Evolutionary conservation across 2,888 invertebrate species (phyloP), one percentile per base, ranked within the genome.

Genomic region (Tanypteryx hageni): DNA sequence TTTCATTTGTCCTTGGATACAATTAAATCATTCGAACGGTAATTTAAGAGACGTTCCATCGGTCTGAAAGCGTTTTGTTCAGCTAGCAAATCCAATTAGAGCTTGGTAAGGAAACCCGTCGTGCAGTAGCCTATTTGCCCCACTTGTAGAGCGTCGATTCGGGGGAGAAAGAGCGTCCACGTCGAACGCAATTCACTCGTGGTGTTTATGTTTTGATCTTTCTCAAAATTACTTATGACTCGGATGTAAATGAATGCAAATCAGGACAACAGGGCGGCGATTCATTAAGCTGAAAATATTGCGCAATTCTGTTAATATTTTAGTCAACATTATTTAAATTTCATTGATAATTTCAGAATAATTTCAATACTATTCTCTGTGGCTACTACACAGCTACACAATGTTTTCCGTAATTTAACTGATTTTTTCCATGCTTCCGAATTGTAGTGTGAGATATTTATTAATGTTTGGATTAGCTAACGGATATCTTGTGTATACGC

Each of bases 41-140:
- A 31, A 31, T 86, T 27, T 31, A 16, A 18, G 27, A 61, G 16
- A 44, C 44, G 64, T 68, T 61, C n/a, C 89, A 44, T 56, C n/a
- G 89, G 44, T 18, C 18, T 89, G 64, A 89, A 89, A 89, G 64
- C 56, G 64, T 89, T 89, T 44, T n/a, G 89, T 68, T 68, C 56
- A 5, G 2, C 44, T 44, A 85, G 13, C 31, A 61, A 64, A 89
- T 27, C 89, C 89, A 89, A 89, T 89, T 89, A 64, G 64, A 31
- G 89, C 89, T 89, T 64, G 27, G 64, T 56, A n/a, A 64, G 64
- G 64, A 89, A 64, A 89, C 89, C 27, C n/a, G 68, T 89, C 44
- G 27, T 89, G 18, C 68, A 8, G 64, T 64, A 18, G 14, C 89
- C 31, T 44, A 44, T 68, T 89, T 64, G 89, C 14, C 64, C 89